These are phyloP conservation scores for Zhuqinia jingwanae DNA, from an alignment of 2,888 invertebrate genomes.

Conservation along the genomic window DNA sequence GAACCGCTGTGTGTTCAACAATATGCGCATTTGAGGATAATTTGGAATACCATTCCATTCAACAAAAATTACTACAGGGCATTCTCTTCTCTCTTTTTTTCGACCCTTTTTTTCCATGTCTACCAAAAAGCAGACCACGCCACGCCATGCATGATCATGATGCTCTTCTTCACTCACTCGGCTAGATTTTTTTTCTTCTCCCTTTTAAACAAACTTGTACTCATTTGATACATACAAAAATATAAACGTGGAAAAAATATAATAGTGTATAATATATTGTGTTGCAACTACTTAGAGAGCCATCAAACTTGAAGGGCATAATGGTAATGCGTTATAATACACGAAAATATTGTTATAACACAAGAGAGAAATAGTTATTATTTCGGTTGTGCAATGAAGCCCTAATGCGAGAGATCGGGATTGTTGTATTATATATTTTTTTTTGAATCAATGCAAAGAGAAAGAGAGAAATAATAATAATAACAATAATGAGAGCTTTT, in stretches of 20 bases:
- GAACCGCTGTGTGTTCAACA: constrained; percentile 70
- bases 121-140: too few species aligned
- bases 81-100: background rate
- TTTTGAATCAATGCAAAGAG: constrained; percentile 23
- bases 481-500: too few species aligned
- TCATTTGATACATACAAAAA: constrained; percentile 39
- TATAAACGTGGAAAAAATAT: constrained; percentile 7
- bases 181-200: too few species aligned
- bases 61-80: constrained; percentile 31
- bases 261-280: too few species aligned
- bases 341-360: constrained; percentile 16
- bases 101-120: constrained; percentile 41
- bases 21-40: constrained; percentile 63
- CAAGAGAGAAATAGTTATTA: constrained; percentile 54
- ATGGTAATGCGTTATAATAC: constrained; percentile 42
- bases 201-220: too few species aligned
- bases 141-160: background rate
- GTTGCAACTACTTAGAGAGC: constrained; percentile 49
- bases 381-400: constrained; percentile 29
- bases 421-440: too few species aligned
- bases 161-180: too few species aligned
- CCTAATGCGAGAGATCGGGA: constrained; percentile 18
- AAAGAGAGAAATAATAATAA: background rate
- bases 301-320: constrained; percentile 40
- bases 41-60: constrained; percentile 65